phyloP scores from a whole-genome alignment of 53 echinoderm and acorn worm species.

The Henricia sp. region DNA sequence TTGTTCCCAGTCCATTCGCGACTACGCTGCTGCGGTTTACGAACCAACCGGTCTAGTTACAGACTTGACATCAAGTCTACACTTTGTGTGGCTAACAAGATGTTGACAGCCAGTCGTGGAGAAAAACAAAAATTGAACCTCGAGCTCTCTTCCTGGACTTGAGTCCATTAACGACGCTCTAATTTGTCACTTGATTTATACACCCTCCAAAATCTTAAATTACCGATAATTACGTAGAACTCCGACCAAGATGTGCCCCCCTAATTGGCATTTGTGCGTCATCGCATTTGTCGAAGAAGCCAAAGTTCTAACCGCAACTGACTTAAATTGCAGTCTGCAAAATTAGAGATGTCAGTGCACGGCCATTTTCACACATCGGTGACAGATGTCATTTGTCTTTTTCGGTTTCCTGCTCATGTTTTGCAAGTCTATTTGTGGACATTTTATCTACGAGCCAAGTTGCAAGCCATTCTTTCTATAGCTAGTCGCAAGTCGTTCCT shows the following conservation, averaged over 20 bases:
- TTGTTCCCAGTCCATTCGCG: too few relatives aligned
- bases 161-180: background rate
- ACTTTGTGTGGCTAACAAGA: too few relatives aligned
- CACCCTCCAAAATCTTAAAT: background rate
- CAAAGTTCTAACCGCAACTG: background rate
- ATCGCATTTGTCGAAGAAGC: background rate
- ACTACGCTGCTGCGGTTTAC: too few relatives aligned
- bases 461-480: too few relatives aligned
- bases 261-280: conserved; percentile 37
- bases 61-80: too few relatives aligned
- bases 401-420: too few relatives aligned
- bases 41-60: too few relatives aligned
- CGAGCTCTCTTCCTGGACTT: background rate
- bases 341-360: background rate
- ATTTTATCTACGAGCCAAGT: too few relatives aligned
- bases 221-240: background rate
- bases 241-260: background rate
- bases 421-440: too few relatives aligned
- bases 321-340: conserved; percentile 17
- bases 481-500: too few relatives aligned
- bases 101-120: background rate
- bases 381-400: background rate
- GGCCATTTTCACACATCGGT: conserved; percentile 8
- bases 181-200: conserved; percentile 12
- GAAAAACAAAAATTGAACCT: too few relatives aligned